These are phyloP conservation scores for Leptinotarsa undecemlineata DNA, from an alignment of 1,140 invertebrate species.

Conservation along the genomic window DNA sequence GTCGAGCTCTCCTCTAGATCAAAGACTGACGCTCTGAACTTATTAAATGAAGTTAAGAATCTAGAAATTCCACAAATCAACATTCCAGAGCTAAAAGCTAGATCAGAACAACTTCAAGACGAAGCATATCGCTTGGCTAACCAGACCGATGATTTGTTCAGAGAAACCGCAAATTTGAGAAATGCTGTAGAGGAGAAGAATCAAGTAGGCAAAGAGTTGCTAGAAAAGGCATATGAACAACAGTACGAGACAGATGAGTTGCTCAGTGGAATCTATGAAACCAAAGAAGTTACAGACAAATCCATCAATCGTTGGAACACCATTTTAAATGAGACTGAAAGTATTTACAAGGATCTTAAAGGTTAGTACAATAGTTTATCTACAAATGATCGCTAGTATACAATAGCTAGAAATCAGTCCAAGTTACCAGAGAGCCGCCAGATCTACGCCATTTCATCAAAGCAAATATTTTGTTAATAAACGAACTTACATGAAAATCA, in stretches of 20 bases:
- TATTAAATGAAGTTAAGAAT: slow-evolving; percentile 76
- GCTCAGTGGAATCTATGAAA: slow-evolving; percentile 68
- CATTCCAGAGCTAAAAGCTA: slow-evolving; percentile 67
- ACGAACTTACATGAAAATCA: no score
- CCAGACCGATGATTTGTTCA: slow-evolving; percentile 55
- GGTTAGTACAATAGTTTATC: slow-evolving; percentile 58
- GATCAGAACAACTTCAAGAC: slow-evolving; percentile 65
- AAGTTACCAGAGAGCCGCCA: no score
- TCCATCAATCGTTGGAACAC: slow-evolving; percentile 83
- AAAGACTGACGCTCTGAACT: slow-evolving; percentile 77
- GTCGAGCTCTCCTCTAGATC: slow-evolving; percentile 71
- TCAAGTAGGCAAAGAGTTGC: slow-evolving; percentile 52
- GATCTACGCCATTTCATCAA: no score
- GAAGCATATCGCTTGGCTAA: slow-evolving; percentile 55
- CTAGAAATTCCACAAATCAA: slow-evolving; percentile 77
- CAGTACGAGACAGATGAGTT: slow-evolving; percentile 69
- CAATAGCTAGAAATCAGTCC: no score
- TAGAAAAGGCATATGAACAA: slow-evolving; percentile 61
- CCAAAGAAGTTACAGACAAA: slow-evolving; percentile 74
- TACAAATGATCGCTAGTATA: no score
- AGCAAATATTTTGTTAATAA: no score
- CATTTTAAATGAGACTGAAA: slow-evolving; percentile 83
- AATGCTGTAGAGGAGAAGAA: slow-evolving; percentile 56
- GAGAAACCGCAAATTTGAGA: slow-evolving; percentile 59
- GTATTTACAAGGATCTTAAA: slow-evolving; percentile 81